These are phyloP conservation scores for Tuberolachnus salignus DNA, from an alignment of 2,888 invertebrate species.

Conservation along the genomic window DNA sequence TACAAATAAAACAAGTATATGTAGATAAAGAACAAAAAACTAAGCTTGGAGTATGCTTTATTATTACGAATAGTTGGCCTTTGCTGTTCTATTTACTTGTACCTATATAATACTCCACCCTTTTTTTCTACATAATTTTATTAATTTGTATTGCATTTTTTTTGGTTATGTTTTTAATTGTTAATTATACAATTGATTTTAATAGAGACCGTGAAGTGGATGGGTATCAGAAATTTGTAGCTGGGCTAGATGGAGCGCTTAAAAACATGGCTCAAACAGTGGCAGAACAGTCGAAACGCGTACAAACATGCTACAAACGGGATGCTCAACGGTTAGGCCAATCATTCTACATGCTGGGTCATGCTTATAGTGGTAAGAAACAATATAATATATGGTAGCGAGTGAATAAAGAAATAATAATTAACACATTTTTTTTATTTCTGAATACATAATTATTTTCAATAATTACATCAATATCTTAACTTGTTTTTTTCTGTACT, in stretches of 20 bases:
- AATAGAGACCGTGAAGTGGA: conserved; percentile 78
- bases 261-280: conserved; percentile 81
- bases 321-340: conserved; percentile 91
- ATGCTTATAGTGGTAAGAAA: conserved; percentile 75
- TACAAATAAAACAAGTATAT: too few relatives aligned
- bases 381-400: conserved; percentile 61
- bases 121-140: too few relatives aligned
- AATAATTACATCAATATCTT: too few relatives aligned
- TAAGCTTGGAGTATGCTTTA: too few relatives aligned
- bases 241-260: conserved; percentile 84
- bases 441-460: too few relatives aligned
- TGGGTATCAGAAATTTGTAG: conserved; percentile 80
- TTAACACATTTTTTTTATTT: too few relatives aligned
- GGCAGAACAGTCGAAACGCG: conserved; percentile 84
- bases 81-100: too few relatives aligned
- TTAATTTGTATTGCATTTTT: too few relatives aligned
- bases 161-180: background rate
- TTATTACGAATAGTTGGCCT: too few relatives aligned
- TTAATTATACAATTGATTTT: conserved; percentile 1
- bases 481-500: background rate
- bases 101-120: too few relatives aligned
- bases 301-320: conserved; percentile 81
- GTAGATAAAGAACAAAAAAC: too few relatives aligned
- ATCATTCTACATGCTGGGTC: conserved; percentile 82
- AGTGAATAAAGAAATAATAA: too few relatives aligned